phyloP scores from a whole-genome alignment of 2,888 invertebrate genomes.

The Chymomyza procnemis region DNA sequence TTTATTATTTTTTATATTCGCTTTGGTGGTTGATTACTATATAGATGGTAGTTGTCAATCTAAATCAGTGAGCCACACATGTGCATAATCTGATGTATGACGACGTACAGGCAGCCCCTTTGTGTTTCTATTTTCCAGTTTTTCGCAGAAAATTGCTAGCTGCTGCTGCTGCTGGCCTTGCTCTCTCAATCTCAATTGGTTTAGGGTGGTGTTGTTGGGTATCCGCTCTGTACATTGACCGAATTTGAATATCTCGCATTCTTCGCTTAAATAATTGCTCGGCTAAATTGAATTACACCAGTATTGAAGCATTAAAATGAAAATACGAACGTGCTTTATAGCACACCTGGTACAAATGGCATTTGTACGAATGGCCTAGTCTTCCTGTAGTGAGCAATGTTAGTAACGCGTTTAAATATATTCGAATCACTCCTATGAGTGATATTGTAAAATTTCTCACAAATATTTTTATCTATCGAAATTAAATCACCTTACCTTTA shows the following conservation, averaged over 20 bases:
- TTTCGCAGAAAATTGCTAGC: conserved; percentile 8
- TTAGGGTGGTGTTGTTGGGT: conserved; percentile 25
- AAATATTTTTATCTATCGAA: no score
- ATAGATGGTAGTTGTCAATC: conserved; percentile 22
- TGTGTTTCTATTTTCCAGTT: conserved; percentile 16
- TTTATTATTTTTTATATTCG: conserved; percentile 3
- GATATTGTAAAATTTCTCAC: no score
- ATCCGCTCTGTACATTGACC: conserved; percentile 38
- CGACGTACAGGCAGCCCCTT: conserved; percentile 31
- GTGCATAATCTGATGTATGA: conserved; percentile 7
- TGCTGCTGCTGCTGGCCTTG: neutral
- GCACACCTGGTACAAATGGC: neutral
- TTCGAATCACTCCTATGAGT: no score
- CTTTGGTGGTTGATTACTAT: conserved; percentile 5
- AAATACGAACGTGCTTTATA: neutral
- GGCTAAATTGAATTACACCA: conserved; percentile 6
- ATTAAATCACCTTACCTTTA: no score
- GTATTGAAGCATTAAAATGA: neutral
- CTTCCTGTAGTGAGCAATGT: neutral
- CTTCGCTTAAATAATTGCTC: conserved; percentile 60
- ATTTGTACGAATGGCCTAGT: neutral
- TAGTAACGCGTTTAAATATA: no score
- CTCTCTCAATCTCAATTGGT: neutral
- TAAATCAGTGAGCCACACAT: neutral
- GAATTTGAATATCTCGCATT: conserved; percentile 33